Percentiles rank a stretch among this genome's conserved stretches.
Conservation (phyloP, 1,140 invertebrate species). For the Hyphantria cunea region DNA sequence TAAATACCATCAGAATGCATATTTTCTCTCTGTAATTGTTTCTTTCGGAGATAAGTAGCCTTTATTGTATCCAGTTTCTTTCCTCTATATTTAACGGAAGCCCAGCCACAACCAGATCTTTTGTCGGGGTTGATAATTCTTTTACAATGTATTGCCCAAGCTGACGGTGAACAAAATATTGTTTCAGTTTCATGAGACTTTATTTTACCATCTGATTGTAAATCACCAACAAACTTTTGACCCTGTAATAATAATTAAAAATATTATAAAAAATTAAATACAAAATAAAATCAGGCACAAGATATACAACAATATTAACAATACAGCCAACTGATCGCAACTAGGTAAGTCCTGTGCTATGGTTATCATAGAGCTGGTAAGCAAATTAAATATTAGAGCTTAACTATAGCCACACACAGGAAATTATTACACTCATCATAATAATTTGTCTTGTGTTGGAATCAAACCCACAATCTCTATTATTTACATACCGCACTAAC, state of each 20-base stretch:
- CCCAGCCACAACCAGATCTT: conserved; percentile 96
- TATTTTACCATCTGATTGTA: conserved; percentile 93
- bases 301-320: no score
- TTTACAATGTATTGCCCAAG: conserved; percentile 96
- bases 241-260: conserved; percentile 82
- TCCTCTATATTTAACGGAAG: conserved; percentile 91
- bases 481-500: no score
- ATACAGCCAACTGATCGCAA: no score
- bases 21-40: conserved; percentile 83
- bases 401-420: no score
- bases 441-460: no score
- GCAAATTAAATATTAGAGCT: no score
- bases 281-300: not conserved
- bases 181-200: conserved; percentile 93
- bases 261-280: not conserved
- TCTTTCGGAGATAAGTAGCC: conserved; percentile 90
- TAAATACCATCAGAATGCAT: conserved; percentile 74
- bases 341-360: no score
- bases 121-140: conserved; percentile 95
- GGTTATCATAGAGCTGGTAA: no score
- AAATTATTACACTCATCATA: no score
- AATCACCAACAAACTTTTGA: conserved; percentile 93
- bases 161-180: conserved; percentile 94
- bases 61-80: conserved; percentile 94
- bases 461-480: no score